Conservation (phyloP, 1,140 invertebrate species). For the Reticulitermes speratus region DNA sequence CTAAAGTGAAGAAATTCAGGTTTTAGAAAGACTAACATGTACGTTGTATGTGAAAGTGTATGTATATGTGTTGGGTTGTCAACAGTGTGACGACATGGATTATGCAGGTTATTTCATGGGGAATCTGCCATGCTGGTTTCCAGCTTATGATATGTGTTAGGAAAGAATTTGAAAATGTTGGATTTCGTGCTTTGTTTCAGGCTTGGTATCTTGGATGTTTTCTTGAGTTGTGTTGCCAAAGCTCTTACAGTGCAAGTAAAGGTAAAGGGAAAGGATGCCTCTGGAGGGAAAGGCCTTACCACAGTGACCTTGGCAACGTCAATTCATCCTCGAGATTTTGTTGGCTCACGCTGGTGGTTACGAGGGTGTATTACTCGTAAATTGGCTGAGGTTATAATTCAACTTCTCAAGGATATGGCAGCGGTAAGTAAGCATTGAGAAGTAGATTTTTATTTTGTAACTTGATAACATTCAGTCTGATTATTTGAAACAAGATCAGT, state of each 20-base stretch:
- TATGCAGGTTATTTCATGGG: no score
- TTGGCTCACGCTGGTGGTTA: slow-evolving; percentile 79
- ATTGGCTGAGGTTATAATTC: slow-evolving; percentile 84
- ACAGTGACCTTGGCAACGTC: slow-evolving; percentile 58
- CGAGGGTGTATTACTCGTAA: slow-evolving; percentile 77
- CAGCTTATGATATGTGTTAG: no score
- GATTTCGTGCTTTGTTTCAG: slow-evolving; percentile 44
- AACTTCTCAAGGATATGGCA: slow-evolving; percentile 87
- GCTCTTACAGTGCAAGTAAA: slow-evolving; percentile 75
- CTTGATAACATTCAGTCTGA: no score
- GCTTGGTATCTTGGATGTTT: slow-evolving; percentile 76
- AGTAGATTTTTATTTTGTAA: no score
- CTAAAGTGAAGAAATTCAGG: background rate
- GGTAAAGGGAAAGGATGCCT: slow-evolving; percentile 45
- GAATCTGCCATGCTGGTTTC: no score
- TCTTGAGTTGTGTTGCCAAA: slow-evolving; percentile 84
- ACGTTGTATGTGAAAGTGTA: no score
- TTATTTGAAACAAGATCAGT: no score
- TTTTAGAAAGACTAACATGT: background rate
- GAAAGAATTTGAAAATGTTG: no score
- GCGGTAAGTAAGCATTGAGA: slow-evolving; percentile 60
- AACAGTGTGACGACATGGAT: no score
- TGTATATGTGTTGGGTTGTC: no score
- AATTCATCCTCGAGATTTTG: slow-evolving; percentile 57
- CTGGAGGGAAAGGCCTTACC: slow-evolving; percentile 63